Evolutionary conservation across 2,888 invertebrate genomes (phyloP).

Genomic region (Drosophila prolongata): DNA sequence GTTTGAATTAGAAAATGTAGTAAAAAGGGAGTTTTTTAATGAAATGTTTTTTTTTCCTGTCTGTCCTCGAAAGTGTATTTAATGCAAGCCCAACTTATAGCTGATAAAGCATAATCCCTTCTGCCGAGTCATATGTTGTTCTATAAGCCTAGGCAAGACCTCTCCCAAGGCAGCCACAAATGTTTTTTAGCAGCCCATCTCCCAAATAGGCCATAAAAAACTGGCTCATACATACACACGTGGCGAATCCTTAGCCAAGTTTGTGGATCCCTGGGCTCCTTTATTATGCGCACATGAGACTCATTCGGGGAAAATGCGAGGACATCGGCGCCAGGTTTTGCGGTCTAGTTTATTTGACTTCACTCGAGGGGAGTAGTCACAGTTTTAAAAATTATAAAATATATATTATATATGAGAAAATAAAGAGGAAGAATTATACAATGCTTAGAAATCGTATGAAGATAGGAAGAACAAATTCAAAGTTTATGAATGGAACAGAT

Average conservation of each 20-base stretch:
- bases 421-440: not conserved
- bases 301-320: slow-evolving; percentile 22
- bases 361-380: slow-evolving; percentile 5
- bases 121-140: slow-evolving; percentile 9
- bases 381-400: not conserved
- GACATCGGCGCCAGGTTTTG: slow-evolving; percentile 23
- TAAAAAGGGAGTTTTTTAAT: not conserved
- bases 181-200: slow-evolving; percentile 5
- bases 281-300: slow-evolving; percentile 50
- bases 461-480: too few species aligned
- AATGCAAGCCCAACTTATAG: slow-evolving; percentile 5
- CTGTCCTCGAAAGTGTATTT: not conserved
- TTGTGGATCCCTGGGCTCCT: slow-evolving; percentile 23
- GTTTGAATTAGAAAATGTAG: too few species aligned
- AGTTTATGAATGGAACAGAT: not conserved
- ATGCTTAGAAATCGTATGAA: not conserved
- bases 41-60: not conserved
- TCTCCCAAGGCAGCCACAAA: slow-evolving; percentile 22
- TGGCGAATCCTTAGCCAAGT: slow-evolving; percentile 22
- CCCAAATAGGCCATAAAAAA: slow-evolving; percentile 30
- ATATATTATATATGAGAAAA: too few species aligned
- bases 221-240: not conserved
- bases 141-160: not conserved
- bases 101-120: slow-evolving; percentile 13
- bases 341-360: slow-evolving; percentile 5